Percentiles rank a stretch among this genome's conserved stretches.
phyloP scores from a whole-genome alignment of 1,140 invertebrate species.

The Cherax quadricarinatus region DNA sequence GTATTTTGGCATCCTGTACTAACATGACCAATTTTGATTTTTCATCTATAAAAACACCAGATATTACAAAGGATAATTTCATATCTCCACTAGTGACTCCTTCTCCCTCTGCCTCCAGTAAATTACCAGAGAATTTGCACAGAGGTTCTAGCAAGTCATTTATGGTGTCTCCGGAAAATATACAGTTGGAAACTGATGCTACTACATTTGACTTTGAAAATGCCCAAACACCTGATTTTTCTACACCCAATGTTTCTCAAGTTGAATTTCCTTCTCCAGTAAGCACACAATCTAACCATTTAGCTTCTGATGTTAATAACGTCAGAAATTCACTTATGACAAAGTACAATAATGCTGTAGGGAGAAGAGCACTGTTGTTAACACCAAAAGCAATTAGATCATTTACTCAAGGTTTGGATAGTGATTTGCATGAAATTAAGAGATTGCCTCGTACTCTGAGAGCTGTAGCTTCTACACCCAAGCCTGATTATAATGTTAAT shows the following conservation, averaged over 20 bases:
- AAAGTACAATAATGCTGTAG: neutral
- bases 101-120: neutral
- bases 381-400: neutral
- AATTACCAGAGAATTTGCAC: constrained; percentile 38
- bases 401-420: neutral
- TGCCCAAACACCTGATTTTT: constrained; percentile 58
- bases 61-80: constrained; percentile 62
- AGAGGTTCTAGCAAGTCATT: constrained; percentile 20
- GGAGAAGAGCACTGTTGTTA: neutral
- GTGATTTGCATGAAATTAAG: neutral
- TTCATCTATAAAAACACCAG: constrained; percentile 58
- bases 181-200: constrained; percentile 52
- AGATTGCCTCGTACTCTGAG: neutral
- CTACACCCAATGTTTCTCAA: no score
- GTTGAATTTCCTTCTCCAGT: constrained; percentile 66
- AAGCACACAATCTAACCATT: constrained; percentile 18
- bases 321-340: no score
- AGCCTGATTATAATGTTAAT: neutral
- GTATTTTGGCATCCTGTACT: constrained; percentile 27
- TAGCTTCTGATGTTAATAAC: neutral
- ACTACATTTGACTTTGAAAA: constrained; percentile 69
- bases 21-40: constrained; percentile 70
- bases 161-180: constrained; percentile 18
- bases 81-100: constrained; percentile 64
- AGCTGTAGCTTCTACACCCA: constrained; percentile 5